Base-by-base conservation (phyloP, 2,888 invertebrate genomes). In the Heterodera filipjevi region DNA sequence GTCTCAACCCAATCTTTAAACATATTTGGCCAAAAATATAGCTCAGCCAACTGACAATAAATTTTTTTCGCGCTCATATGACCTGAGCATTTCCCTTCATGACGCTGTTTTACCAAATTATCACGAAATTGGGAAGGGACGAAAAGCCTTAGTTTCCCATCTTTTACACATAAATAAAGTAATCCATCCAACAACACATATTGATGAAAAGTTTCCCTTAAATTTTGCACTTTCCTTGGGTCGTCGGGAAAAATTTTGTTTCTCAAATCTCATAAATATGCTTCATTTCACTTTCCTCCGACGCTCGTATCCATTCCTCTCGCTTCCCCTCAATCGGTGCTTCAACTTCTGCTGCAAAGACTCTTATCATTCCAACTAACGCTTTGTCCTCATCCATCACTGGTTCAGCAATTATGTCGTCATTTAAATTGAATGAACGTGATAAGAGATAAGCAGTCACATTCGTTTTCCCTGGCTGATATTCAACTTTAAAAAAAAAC, bases 31-130 rank as follows among this genome's bases (percentile, higher is more conserved):
- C 83, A 83, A 59, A 74, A 80, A 30, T 78, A 83, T 30, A 71
- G 44, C 30, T 46, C 46, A 6, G 6, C 1, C 2, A 83, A 53
- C 33, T 80, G 77, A 12, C 46, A n/a, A 10, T 35, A 49, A 2
- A 80, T 80, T 46, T 82, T 83, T 46, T 71, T 53, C 46, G 59
- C 78, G 22, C 77, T 75, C 33, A 83, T 73, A 39, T 84, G 84
- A 16, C 80, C 84, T 5, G 82, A 78, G 10, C 76, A 68, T 16
- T 35, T 32, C 22, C 77, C 77, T 3, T 30, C 70, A 64, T 84
- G 84, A 27, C 79, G 78, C 0, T 82, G 79, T 19, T 71, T 35
- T 39, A 82, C 71, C 8, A 83, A n/a, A 22, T 72, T 33, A 2
- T n/a, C n/a, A 22, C 59, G 76, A 3, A 81, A 22, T 3, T 76